Conservation (phyloP, 1,140 invertebrate genomes). For the Brachionus sp. region DNA sequence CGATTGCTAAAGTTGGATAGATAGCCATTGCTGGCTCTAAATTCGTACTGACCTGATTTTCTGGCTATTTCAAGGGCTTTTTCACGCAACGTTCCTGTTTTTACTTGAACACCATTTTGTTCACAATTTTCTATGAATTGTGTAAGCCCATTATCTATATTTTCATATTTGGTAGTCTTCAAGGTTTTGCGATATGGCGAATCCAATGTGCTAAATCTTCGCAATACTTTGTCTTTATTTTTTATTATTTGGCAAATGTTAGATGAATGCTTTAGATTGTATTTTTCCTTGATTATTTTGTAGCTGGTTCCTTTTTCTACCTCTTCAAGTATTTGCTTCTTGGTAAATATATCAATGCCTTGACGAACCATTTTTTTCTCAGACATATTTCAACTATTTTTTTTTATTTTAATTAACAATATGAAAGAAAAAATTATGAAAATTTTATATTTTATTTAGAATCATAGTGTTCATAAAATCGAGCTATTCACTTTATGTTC, state of each 20-base stretch:
- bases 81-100: neutral
- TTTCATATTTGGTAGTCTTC: conserved; percentile 11
- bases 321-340: conserved; percentile 6
- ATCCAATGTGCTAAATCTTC: neutral
- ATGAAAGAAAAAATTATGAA: neutral
- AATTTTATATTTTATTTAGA: neutral
- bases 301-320: conserved; percentile 30
- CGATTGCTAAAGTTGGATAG: neutral
- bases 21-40: conserved; percentile 24
- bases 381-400: neutral
- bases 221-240: conserved; percentile 19
- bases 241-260: conserved; percentile 27
- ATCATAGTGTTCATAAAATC: conserved; percentile 13
- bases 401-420: neutral
- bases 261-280: conserved; percentile 15
- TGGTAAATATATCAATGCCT: conserved; percentile 10
- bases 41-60: neutral
- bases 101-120: conserved; percentile 12
- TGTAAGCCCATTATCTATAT: neutral
- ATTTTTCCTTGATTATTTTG: conserved; percentile 16
- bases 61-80: neutral
- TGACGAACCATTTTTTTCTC: conserved; percentile 13
- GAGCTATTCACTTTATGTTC: conserved; percentile 1
- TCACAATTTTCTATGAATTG: conserved; percentile 14
- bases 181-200: neutral